phyloP scores from a whole-genome alignment of 2,888 invertebrate genomes.

The Standfussiana lucernea region DNA sequence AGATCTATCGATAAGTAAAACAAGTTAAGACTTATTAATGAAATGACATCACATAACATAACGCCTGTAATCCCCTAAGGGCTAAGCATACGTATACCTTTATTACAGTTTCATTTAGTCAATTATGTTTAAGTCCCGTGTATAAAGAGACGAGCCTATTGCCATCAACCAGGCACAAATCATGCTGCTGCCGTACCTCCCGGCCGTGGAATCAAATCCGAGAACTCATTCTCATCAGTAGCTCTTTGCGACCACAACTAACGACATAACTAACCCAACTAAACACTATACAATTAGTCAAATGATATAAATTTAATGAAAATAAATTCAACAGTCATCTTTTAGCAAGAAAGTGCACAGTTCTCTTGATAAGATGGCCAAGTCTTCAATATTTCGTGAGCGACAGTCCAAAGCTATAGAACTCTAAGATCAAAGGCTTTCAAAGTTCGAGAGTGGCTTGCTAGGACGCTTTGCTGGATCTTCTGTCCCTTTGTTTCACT shows the following conservation, averaged over 20 bases:
- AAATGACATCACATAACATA: background rate
- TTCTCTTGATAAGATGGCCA: conserved; percentile 5
- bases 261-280: background rate
- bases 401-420: conserved; percentile 22
- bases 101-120: background rate
- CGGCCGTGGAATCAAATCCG: background rate
- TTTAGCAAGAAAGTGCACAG: background rate
- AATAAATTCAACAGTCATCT: background rate
- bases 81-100: background rate
- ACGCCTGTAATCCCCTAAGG: background rate
- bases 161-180: background rate
- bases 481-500: conserved; percentile 23
- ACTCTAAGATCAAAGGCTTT: conserved; percentile 42
- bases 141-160: background rate
- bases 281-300: background rate
- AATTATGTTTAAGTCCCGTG: background rate
- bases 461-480: conserved; percentile 15
- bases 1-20: conserved; percentile 14
- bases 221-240: background rate
- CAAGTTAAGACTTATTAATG: background rate
- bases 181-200: background rate
- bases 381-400: conserved; percentile 19
- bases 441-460: conserved; percentile 30
- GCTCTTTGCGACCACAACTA: background rate
- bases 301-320: background rate